phyloP scores from a whole-genome alignment of 2,797 vertebrate species.

The Tragelaphus oryx region DNA sequence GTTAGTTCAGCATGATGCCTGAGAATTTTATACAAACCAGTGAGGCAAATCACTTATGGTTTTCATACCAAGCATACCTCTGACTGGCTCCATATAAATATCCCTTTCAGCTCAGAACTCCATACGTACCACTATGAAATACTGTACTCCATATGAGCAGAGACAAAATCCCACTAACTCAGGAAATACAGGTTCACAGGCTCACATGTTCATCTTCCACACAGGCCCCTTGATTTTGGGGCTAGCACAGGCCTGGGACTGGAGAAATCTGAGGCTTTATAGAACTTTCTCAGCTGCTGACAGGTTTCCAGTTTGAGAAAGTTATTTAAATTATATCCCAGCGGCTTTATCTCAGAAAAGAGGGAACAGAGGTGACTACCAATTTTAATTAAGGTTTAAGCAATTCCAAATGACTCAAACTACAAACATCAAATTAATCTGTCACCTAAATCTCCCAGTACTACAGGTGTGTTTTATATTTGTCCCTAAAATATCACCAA shows the following conservation, averaged over 20 bases:
- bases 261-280: background rate
- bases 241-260: background rate
- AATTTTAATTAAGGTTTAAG: background rate
- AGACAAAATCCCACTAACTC: background rate
- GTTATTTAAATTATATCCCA: background rate
- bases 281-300: background rate
- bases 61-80: slow-evolving; percentile 63
- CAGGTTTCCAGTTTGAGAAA: background rate
- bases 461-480: background rate
- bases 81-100: slow-evolving; percentile 46
- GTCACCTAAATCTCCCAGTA: background rate
- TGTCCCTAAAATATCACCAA: slow-evolving; percentile 2
- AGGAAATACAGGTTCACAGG: background rate
- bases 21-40: slow-evolving; percentile 59
- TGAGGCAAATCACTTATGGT: slow-evolving; percentile 34
- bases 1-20: slow-evolving; percentile 8
- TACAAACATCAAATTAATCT: background rate
- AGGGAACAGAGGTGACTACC: background rate
- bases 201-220: background rate
- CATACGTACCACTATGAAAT: background rate
- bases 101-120: slow-evolving; percentile 22
- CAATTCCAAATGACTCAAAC: background rate
- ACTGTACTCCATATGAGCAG: background rate
- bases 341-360: background rate
- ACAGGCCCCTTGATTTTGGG: background rate